These are phyloP conservation scores for Idaea dimidiata DNA, from an alignment of 2,888 invertebrate species.

Conservation along the genomic window DNA sequence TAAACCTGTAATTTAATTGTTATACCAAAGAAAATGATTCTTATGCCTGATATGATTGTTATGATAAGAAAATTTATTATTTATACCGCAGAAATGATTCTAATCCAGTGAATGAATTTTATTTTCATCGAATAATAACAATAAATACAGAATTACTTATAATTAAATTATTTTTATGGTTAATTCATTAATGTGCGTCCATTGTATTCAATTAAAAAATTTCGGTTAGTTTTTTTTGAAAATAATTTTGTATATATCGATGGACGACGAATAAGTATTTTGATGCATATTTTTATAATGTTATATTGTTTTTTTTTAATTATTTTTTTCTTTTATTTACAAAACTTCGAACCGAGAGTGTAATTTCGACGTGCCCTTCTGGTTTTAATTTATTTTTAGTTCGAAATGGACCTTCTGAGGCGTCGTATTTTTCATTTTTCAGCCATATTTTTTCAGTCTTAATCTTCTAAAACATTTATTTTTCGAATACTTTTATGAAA, in stretches of 20 bases:
- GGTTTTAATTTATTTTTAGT: not conserved
- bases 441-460: constrained; percentile 76
- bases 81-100: not conserved
- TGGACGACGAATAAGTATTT: not conserved
- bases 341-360: constrained; percentile 11
- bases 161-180: not conserved
- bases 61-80: not conserved
- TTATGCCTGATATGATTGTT: not conserved
- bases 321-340: constrained; percentile 21
- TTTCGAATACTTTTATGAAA: constrained; percentile 44
- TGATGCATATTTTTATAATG: not conserved
- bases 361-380: not conserved
- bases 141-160: not conserved
- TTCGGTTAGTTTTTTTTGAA: not conserved
- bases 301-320: constrained; percentile 8
- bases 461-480: constrained; percentile 64
- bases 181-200: not conserved
- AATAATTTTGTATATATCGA: not conserved
- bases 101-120: not conserved
- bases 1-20: not conserved
- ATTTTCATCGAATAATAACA: not conserved
- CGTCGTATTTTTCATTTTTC: constrained; percentile 52
- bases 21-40: not conserved
- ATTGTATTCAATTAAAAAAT: not conserved
- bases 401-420: constrained; percentile 29